Percentiles rank a stretch among this genome's conserved stretches.
These are phyloP conservation scores for Luidia sarsii DNA, from an alignment of 53 echinoderm and acorn worm genomes.

Conservation along the genomic window DNA sequence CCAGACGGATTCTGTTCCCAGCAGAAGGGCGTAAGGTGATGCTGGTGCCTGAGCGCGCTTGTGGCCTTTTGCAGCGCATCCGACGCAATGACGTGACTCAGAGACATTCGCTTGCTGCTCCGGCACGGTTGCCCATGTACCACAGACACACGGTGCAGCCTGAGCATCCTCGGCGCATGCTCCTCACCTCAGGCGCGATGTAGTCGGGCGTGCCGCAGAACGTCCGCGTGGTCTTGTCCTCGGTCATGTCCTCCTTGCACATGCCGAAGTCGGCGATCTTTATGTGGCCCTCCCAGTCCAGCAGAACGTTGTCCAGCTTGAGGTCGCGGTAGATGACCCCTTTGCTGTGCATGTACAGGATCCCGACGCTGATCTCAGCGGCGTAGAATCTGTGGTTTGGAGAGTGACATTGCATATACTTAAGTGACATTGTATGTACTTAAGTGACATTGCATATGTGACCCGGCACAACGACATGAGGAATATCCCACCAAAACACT, in stretches of 20 bases:
- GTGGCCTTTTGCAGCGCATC: no score
- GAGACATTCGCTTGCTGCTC: no score
- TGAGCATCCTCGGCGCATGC: not conserved
- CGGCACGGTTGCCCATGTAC: no score
- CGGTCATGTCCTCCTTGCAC: conserved; percentile 96
- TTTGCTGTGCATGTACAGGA: conserved; percentile 92
- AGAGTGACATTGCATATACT: no score
- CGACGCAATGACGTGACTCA: not conserved
- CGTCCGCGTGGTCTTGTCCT: conserved; percentile 88
- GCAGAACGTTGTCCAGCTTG: conserved; percentile 96
- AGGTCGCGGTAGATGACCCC: conserved; percentile 95
- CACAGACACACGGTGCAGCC: not conserved
- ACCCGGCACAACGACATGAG: no score
- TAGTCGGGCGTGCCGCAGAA: conserved; percentile 99
- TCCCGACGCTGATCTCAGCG: conserved; percentile 95
- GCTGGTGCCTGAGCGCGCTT: no score
- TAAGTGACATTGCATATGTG: no score
- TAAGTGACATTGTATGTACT: no score
- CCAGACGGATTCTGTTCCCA: no score
- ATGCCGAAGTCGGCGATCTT: conserved; percentile 99
- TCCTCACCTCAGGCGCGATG: conserved; percentile 95
- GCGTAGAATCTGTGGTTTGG: conserved; percentile 99
- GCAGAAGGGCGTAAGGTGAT: no score
- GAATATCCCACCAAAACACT: no score
- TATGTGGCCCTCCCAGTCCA: conserved; percentile 96